Conservation (phyloP, 2,888 invertebrate species). For the Gonocerus acuteangulatus region DNA sequence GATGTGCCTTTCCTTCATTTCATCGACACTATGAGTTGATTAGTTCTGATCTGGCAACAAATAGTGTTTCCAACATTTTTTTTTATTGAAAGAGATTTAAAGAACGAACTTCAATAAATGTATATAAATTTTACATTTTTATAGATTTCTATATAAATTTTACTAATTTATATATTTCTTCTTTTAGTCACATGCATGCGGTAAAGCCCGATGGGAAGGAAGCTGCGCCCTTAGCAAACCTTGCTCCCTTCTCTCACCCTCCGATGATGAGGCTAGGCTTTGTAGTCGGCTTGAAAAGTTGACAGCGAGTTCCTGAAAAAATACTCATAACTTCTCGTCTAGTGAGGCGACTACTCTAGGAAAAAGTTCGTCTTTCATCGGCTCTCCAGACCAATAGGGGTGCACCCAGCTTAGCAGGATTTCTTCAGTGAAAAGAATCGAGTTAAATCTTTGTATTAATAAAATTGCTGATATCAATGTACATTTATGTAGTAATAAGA, state of each 20-base stretch:
- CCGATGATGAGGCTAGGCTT: constrained; percentile 15
- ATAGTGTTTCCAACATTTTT: too few species aligned
- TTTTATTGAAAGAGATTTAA: too few species aligned
- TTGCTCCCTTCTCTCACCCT: constrained; percentile 5
- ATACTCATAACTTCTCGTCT: background rate
- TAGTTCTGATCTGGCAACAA: too few species aligned
- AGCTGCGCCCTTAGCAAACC: constrained; percentile 46
- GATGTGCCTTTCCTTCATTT: too few species aligned
- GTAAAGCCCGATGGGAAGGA: constrained; percentile 65
- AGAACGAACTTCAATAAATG: too few species aligned
- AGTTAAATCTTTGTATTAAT: too few species aligned
- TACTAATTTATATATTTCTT: constrained; percentile 11
- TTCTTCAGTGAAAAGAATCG: background rate
- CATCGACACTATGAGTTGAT: too few species aligned
- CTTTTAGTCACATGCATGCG: constrained; percentile 59
- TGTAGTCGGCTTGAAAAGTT: constrained; percentile 22
- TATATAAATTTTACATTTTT: too few species aligned
- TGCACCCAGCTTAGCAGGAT: background rate
- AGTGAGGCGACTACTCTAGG: background rate
- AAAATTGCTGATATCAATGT: too few species aligned
- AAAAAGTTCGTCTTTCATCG: constrained; percentile 15
- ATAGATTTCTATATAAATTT: too few species aligned
- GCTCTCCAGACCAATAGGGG: constrained; percentile 17
- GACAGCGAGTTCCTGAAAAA: constrained; percentile 14
- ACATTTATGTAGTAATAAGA: too few species aligned